A percentile compares a stretch with the other conserved stretches of the same genome.
phyloP scores from a whole-genome alignment of 2,888 invertebrate genomes.

The Macropis europaea region DNA sequence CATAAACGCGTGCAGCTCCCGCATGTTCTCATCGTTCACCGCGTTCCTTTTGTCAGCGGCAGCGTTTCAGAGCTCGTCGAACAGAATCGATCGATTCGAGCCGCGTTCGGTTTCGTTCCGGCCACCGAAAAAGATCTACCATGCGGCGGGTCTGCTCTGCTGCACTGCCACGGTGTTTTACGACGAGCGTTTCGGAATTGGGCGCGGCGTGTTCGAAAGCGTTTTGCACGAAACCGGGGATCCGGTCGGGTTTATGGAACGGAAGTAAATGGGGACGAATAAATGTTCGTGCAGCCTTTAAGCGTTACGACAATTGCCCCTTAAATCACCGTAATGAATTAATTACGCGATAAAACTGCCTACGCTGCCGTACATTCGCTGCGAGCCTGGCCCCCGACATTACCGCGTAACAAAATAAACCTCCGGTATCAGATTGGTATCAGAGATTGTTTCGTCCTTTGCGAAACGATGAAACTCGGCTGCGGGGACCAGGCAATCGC shows the following conservation, averaged over 20 bases:
- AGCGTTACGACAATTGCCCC: conserved; percentile 33
- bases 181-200: conserved; percentile 6
- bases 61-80: too few relatives aligned
- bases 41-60: too few relatives aligned
- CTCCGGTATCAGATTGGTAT: background rate
- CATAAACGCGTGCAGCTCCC: too few relatives aligned
- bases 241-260: conserved; percentile 50
- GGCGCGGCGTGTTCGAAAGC: conserved; percentile 19
- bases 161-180: conserved; percentile 6
- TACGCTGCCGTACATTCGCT: background rate
- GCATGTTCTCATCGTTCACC: too few relatives aligned
- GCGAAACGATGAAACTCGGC: background rate
- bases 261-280: conserved; percentile 45
- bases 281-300: conserved; percentile 48
- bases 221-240: conserved; percentile 2
- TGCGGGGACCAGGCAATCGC: too few relatives aligned
- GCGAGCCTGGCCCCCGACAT: conserved; percentile 34
- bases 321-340: conserved; percentile 43
- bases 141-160: too few relatives aligned
- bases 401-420: background rate
- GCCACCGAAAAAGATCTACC: too few relatives aligned
- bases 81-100: too few relatives aligned
- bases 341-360: conserved; percentile 43
- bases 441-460: background rate
- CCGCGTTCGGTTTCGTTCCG: too few relatives aligned